phyloP scores from a whole-genome alignment of 2,797 vertebrate species.

The Numenius phaeopus region DNA sequence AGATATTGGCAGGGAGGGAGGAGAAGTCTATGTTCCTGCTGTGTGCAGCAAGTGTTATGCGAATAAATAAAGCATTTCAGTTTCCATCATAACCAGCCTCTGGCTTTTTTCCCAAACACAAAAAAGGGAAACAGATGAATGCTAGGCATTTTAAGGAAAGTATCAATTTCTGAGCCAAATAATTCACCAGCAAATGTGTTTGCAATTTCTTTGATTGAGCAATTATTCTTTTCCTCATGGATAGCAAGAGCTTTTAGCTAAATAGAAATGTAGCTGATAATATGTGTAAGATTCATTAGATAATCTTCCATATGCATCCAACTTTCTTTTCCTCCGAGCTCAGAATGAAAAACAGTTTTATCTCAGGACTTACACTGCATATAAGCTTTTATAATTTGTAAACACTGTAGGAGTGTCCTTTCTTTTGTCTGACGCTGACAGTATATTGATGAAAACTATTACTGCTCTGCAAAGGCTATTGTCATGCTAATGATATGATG shows the following conservation, averaged over 20 bases:
- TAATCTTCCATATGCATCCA: neutral
- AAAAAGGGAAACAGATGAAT: neutral
- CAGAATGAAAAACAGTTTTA: neutral
- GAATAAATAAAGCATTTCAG: constrained; percentile 50
- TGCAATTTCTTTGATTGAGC: neutral
- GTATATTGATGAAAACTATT: constrained; percentile 10
- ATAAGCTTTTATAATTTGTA: constrained; percentile 2
- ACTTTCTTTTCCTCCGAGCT: neutral
- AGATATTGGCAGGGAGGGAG: neutral
- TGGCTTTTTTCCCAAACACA: neutral
- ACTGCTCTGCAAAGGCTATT: neutral
- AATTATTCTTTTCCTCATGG: neutral
- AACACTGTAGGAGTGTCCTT: neutral
- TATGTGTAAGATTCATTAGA: neutral
- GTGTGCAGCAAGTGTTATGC: neutral
- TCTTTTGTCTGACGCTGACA: neutral
- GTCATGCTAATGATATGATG: neutral
- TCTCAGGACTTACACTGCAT: neutral
- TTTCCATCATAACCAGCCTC: constrained; percentile 7
- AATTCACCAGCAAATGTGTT: neutral
- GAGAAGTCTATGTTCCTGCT: neutral
- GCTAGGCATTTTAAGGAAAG: neutral
- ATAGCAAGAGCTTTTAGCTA: neutral
- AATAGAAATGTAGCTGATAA: neutral
- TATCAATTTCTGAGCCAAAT: neutral